Base-by-base conservation (phyloP, 1,140 invertebrate genomes). In the Drosophila triauraria region DNA sequence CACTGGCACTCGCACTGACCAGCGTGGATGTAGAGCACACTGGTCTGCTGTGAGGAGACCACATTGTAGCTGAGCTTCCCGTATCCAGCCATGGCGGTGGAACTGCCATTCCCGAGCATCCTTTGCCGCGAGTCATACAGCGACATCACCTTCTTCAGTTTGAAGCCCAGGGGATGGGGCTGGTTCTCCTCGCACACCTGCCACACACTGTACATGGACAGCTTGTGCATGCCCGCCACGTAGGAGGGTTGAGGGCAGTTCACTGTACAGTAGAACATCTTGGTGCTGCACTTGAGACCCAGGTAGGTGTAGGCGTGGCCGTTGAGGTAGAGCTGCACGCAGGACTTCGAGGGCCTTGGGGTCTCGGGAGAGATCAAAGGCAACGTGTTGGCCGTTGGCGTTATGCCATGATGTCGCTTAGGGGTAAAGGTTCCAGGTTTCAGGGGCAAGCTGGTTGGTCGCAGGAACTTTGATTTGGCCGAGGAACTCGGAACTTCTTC, bases 121-220 rank as follows among this genome's bases (percentile, higher is more conserved):
- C 95, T 94, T 91, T 97, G 96, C 44, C 97, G 94, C 10, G 97
- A 97, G 93, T 96, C 96, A 88, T 97, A 97, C 25, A 94, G 92
- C 65, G 95, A 93, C 94, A 96, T 95, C 50, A 95, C 94, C 92
- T 94, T 93, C 65, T 94, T 94, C 12, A 96, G 95, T 47, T 95
- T 95, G 80, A 98, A 94, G 51, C 96, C 96, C 38, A 95, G 92
- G 10, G 95, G 95, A 93, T 96, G 96, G 53, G 96, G 95, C 77
- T 95, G 95, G 61, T 95, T 94, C 86, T 96, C 96, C 80, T 95
- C 95, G 91, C 95, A 95, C 86, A 96, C 94, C 93, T 97, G 96
- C 98, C 98, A 99, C 92, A 99, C 98, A 10, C 98, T 99, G 90
- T 99, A 99, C 98, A 99, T 99, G 15, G 98, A 99, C 43, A 99